A percentile compares a stretch with the other conserved stretches of the same genome.
Conservation (phyloP, 2,888 invertebrate genomes). For the Oligia strigilis region DNA sequence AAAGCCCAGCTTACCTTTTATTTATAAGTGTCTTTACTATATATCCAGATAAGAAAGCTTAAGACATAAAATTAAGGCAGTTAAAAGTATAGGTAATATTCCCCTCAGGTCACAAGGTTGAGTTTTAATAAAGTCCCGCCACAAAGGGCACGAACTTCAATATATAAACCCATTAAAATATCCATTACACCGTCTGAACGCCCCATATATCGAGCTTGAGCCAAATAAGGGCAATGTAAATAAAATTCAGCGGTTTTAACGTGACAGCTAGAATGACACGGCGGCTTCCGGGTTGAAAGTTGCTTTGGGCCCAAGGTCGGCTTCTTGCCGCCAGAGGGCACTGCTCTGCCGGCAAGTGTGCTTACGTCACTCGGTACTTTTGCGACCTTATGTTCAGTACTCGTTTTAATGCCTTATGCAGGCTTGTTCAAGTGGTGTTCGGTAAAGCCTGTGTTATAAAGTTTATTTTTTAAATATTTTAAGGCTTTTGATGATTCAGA, state of each 20-base stretch:
- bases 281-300: constrained; percentile 87
- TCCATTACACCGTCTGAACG: constrained; percentile 58
- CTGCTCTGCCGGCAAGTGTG: constrained; percentile 72
- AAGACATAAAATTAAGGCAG: constrained; percentile 14
- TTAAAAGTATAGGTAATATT: constrained; percentile 22
- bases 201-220: constrained; percentile 61
- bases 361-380: constrained; percentile 74
- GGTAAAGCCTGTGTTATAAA: constrained; percentile 15
- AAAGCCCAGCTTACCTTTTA: background rate
- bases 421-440: constrained; percentile 21
- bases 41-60: constrained; percentile 24
- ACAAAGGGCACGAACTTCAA: constrained; percentile 64
- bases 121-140: constrained; percentile 40
- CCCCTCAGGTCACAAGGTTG: constrained; percentile 60
- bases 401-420: constrained; percentile 49
- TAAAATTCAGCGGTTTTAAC: constrained; percentile 68
- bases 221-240: constrained; percentile 76
- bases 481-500: constrained; percentile 22
- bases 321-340: constrained; percentile 76
- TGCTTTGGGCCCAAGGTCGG: constrained; percentile 83
- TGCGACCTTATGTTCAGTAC: constrained; percentile 55
- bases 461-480: background rate
- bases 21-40: background rate
- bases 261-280: constrained; percentile 69
- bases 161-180: constrained; percentile 64